Evolutionary conservation across 2,888 invertebrate species (phyloP), one percentile per base, ranked within the genome.

Genomic region (Melieria crassipennis): DNA sequence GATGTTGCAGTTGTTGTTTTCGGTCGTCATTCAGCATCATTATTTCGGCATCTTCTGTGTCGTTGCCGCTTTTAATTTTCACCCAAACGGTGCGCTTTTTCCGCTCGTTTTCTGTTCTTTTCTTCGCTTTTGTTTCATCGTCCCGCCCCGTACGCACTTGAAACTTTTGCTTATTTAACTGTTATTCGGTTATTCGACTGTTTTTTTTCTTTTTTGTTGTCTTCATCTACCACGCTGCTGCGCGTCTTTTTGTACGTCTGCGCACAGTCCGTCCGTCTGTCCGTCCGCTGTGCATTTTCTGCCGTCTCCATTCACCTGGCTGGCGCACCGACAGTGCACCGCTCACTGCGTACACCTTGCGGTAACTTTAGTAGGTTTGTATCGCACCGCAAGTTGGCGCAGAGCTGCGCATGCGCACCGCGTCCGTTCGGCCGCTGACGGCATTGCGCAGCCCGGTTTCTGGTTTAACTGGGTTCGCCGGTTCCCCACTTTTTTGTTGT

Each of bases 141-240:
- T 62, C 16, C 16, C 45, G 9, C 30, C 46, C n/a, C 47, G 45
- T 11, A 56, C 10, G 10, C 30, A 46, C 43, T 46, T 9, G 56
- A 69, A 66, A 62, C 62, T 69, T 56, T 47, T 62, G 69, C 69
- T 69, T 69, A 30, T 56, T 69, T 63, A 69, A 69, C 69, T 30
- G 69, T 69, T 69, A 62, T 61, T 66, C 30, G 30, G 30, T 69
- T 62, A 69, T 56, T 55, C 47, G 52, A 48, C 60, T 42, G 58
- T 47, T 42, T 58, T 57, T 58, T 42, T 43, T 57, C 13, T 47
- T 57, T 46, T 43, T 62, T 46, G 57, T 42, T 47, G 48, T 48
- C 11, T 30, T 46, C n/a, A 7, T 11, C 56, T 55, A 30, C 30
- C 30, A 30, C 30, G 42, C n/a, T 48, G 48, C 30, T 66, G 13